Evolutionary conservation across 1,140 invertebrate species (phyloP).

Genomic region (Callitettix versicolor): DNA sequence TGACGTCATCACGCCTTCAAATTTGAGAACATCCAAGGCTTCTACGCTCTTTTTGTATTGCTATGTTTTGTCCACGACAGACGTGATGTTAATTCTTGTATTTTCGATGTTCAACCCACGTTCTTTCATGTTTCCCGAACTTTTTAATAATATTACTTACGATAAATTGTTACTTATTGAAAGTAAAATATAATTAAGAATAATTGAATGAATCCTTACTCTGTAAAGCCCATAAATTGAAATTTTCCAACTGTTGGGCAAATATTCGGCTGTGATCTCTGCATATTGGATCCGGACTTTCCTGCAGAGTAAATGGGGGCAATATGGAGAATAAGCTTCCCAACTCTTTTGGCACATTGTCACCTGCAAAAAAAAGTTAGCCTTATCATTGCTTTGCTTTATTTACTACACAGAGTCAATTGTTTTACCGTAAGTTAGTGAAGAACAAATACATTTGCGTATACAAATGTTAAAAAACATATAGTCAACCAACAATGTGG

Average conservation of each 20-base stretch:
- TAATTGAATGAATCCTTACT: constrained; percentile 39
- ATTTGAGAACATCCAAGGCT: no score
- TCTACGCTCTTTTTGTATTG: no score
- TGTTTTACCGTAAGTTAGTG: no score
- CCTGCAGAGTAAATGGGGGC: constrained; percentile 17
- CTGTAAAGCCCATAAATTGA: constrained; percentile 47
- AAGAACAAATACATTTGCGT: no score
- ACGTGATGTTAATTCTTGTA: constrained; percentile 18
- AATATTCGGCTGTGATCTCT: constrained; percentile 35
- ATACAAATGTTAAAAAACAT: no score
- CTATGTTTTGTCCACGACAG: no score
- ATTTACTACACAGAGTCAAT: no score
- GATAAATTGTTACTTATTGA: constrained; percentile 9
- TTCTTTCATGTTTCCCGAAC: constrained; percentile 18
- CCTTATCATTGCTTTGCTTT: no score
- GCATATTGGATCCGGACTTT: constrained; percentile 27
- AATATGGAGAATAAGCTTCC: neutral
- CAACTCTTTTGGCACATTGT: neutral
- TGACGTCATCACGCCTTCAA: no score
- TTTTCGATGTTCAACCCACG: constrained; percentile 25
- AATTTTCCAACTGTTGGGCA: constrained; percentile 34
- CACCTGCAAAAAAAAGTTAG: neutral
- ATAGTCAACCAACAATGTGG: no score
- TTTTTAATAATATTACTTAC: neutral
- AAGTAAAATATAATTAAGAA: constrained; percentile 13